These are phyloP conservation scores for Vireo altiloquus DNA, from an alignment of 2,113 vertebrate genomes.

Conservation along the genomic window DNA sequence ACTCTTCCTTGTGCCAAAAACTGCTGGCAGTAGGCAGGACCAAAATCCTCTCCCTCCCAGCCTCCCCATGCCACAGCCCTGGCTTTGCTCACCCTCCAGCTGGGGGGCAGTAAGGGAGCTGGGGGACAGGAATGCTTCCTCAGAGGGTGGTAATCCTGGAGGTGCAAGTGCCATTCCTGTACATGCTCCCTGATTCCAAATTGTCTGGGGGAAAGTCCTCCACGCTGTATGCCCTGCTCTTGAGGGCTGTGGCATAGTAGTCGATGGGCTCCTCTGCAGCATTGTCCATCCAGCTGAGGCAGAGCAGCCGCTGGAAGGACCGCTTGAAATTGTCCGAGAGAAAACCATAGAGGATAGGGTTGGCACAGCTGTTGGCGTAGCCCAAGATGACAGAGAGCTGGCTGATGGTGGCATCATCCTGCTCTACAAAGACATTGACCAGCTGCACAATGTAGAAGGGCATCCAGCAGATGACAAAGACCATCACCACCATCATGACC, in stretches of 20 bases:
- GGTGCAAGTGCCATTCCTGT: conserved; percentile 86
- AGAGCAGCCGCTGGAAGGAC: conserved; percentile 88
- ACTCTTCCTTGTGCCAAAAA: background rate
- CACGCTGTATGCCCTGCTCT: conserved; percentile 86
- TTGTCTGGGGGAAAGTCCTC: conserved; percentile 86
- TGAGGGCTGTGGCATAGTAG: conserved; percentile 88
- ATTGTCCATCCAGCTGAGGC: conserved; percentile 89
- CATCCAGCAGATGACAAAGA: conserved; percentile 93
- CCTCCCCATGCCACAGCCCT: background rate
- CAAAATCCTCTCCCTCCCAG: background rate
- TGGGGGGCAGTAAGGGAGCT: background rate
- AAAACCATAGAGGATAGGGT: conserved; percentile 90
- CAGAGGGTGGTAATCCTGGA: conserved; percentile 82
- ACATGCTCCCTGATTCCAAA: conserved; percentile 80
- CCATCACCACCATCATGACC: conserved; percentile 91
- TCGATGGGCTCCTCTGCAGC: conserved; percentile 87
- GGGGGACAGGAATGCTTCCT: background rate
- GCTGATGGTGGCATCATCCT: conserved; percentile 86
- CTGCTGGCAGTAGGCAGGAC: background rate
- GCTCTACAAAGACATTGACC: conserved; percentile 85
- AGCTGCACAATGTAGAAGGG: conserved; percentile 90
- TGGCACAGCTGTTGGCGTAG: conserved; percentile 91
- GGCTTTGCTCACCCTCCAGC: background rate
- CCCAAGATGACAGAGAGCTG: conserved; percentile 88
- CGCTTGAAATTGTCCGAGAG: conserved; percentile 91